Percentiles rank a stretch among this genome's conserved stretches.
Conservation (phyloP, 2,797 vertebrate genomes). For the Bucorvus abyssinicus region DNA sequence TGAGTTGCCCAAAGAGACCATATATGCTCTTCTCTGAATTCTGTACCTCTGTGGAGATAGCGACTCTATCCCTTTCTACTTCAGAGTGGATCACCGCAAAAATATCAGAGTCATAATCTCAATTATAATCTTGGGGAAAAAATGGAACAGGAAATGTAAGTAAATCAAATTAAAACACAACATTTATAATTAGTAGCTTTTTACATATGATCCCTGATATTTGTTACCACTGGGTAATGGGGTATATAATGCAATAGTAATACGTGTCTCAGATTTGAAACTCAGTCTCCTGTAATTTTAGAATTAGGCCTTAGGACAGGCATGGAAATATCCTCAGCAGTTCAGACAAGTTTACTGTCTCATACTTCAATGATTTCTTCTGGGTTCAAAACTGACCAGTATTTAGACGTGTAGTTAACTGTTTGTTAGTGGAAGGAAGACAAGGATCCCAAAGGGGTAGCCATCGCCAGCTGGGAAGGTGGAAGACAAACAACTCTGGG, state of each 20-base stretch:
- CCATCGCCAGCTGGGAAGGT: not conserved
- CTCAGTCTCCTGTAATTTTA: rapidly evolving
- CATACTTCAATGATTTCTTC: not conserved
- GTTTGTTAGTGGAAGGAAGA: not conserved
- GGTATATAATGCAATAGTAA: not conserved
- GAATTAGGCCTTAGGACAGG: not conserved
- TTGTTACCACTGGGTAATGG: not conserved
- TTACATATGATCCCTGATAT: not conserved
- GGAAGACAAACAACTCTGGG: not conserved
- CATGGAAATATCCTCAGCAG: not conserved
- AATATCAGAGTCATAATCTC: not conserved
- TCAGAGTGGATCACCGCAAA: not conserved
- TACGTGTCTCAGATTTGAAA: not conserved
- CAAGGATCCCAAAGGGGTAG: not conserved
- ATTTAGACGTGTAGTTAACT: not conserved
- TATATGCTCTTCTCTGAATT: not conserved
- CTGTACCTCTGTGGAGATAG: not conserved
- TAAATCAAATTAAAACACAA: not conserved
- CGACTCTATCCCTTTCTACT: not conserved
- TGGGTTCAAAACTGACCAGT: not conserved
- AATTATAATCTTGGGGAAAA: rapidly evolving
- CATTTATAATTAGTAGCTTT: not conserved
- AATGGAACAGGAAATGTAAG: not conserved
- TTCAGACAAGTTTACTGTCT: not conserved
- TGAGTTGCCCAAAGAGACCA: not conserved